Conservation (phyloP, 1,140 invertebrate genomes). For the Drosophila elegans region DNA sequence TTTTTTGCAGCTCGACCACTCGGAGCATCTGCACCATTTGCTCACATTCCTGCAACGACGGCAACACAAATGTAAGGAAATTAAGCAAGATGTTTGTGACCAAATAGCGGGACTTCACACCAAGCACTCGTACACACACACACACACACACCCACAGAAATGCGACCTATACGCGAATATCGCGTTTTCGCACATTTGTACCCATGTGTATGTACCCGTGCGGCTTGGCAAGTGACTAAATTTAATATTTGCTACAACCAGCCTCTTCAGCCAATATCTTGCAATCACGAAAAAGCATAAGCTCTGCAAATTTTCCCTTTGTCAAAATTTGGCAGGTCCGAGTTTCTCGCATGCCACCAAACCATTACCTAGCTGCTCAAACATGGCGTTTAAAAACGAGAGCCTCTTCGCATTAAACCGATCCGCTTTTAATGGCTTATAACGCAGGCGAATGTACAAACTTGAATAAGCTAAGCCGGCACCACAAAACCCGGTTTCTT, state of each 20-base stretch:
- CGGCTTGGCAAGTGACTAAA: conserved; percentile 9
- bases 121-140: conserved; percentile 24
- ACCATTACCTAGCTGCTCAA: conserved; percentile 65
- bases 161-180: conserved; percentile 27
- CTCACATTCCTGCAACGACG: conserved; percentile 86
- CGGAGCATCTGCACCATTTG: conserved; percentile 94
- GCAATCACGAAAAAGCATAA: background rate
- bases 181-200: conserved; percentile 32
- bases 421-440: conserved; percentile 14
- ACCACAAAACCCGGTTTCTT: conserved; percentile 4
- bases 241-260: background rate
- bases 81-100: conserved; percentile 19
- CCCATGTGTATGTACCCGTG: conserved; percentile 27
- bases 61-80: conserved; percentile 1
- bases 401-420: conserved; percentile 17
- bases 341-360: conserved; percentile 53
- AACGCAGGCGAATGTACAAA: background rate
- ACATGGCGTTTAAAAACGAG: conserved; percentile 49
- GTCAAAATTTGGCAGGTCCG: conserved; percentile 1
- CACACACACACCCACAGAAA: conserved; percentile 11
- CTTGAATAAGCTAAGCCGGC: background rate
- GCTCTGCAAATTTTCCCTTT: background rate
- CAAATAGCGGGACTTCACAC: conserved; percentile 45
- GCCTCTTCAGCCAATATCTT: background rate
- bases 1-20: conserved; percentile 92